Base-by-base conservation (phyloP, 1,140 invertebrate genomes). In the Drosophila hydei region DNA sequence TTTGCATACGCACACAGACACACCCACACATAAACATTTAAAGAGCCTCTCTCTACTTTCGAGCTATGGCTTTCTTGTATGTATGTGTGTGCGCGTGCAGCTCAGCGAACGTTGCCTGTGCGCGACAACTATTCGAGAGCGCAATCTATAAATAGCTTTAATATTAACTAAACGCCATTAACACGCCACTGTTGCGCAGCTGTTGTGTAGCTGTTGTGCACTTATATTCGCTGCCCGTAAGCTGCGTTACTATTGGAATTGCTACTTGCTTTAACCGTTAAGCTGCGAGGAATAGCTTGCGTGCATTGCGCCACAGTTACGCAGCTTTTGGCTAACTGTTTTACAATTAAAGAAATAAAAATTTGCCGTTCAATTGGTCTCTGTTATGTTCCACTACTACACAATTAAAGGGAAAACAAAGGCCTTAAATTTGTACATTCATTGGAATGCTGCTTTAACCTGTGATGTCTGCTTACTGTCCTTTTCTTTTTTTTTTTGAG, bases 1-100 rank as follows among this genome's bases (percentile, higher is more conserved):
- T 85, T 85, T 87, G 77, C 81, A 85, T 80, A 83, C 59, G 42
- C 30, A 47, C 43, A 21, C 19, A 21, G 3, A 45, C 19, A 21
- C 18, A 45, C n/a, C 3, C 42, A 43, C 5, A 5, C 38, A 16
- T 4, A 33, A 33, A 4, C 36, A 5, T n/a, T 33, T 33, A 6
- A 9, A 40, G 38, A 45, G 43, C 4, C 43, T 45, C 43, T 45
- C 18, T 45, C 19, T 19, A 9, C 43, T 23, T 3, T 12, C 4
- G 18, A 11, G 18, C 42, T 8, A 14, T 33, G 38, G 1, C 38
- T 40, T 4, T 14, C 11, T 45, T 45, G 18, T 21, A 19, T 21
- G 43, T 12, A 19, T 9, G 18, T 21, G 43, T 18, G 43, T 45
- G 43, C 43, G 43, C 43, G 43, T 21, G 18, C 43, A 45, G 43